These are phyloP conservation scores for Cremastinae sp. DNA, from an alignment of 2,888 invertebrate genomes.

Conservation along the genomic window DNA sequence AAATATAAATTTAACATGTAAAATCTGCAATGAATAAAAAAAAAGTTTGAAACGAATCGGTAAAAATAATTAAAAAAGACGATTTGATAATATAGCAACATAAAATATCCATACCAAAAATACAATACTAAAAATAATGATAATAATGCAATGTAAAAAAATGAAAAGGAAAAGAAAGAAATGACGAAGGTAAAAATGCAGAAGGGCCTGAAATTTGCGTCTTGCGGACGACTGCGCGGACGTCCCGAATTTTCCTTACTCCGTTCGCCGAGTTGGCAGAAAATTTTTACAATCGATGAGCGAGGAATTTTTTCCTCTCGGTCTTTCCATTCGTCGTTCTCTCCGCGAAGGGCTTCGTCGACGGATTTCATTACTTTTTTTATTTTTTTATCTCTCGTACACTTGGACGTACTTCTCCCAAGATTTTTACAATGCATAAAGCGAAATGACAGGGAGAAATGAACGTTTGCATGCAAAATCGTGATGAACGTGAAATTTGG, in stretches of 20 bases:
- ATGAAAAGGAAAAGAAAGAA: not conserved
- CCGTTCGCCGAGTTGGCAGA: conserved; percentile 67
- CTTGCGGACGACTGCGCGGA: conserved; percentile 46
- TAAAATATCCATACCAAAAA: too few species aligned
- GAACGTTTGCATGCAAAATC: not conserved
- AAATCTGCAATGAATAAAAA: too few species aligned
- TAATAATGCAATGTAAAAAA: not conserved
- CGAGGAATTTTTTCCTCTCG: conserved; percentile 22
- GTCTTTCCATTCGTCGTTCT: conserved; percentile 7
- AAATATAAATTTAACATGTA: conserved; percentile 3
- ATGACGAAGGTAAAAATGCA: conserved; percentile 13
- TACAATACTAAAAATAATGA: not conserved
- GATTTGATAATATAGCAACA: conserved; percentile 12
- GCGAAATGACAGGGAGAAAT: conserved; percentile 12
- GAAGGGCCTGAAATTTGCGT: conserved; percentile 11
- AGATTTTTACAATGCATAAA: conserved; percentile 28
- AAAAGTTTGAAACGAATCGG: too few species aligned
- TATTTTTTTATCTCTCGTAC: not conserved
- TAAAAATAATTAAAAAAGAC: too few species aligned
- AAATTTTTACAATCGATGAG: conserved; percentile 70
- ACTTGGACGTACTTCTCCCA: not conserved
- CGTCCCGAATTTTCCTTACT: conserved; percentile 48
- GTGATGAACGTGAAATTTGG: conserved; percentile 19
- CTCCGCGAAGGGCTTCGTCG: conserved; percentile 7
- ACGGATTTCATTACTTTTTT: conserved; percentile 51